Evolutionary conservation across 1,140 invertebrate species (phyloP).

Genomic region (Zaprionus vittiger): DNA sequence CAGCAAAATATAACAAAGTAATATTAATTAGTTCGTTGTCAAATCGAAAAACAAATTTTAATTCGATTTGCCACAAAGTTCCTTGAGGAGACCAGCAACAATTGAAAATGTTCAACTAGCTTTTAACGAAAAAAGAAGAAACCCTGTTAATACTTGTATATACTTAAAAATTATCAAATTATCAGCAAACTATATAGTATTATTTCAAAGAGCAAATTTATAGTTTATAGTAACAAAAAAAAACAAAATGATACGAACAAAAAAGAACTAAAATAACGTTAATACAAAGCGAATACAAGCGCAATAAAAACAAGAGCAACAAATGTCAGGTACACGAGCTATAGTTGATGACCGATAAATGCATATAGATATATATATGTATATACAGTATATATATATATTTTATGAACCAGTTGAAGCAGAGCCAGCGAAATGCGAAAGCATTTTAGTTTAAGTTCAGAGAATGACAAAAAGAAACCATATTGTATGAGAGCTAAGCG

Average conservation of each 20-base stretch:
- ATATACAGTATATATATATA: constrained; percentile 59
- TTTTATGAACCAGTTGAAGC: constrained; percentile 53
- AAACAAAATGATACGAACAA: neutral
- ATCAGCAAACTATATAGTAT: constrained; percentile 44
- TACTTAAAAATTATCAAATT: constrained; percentile 34
- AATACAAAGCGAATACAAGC: constrained; percentile 23
- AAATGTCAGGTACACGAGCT: constrained; percentile 70
- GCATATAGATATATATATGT: constrained; percentile 52
- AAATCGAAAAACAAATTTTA: neutral
- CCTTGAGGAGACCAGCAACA: constrained; percentile 36
- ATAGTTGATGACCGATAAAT: constrained; percentile 51
- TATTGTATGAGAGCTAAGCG: constrained; percentile 37
- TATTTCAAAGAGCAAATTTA: constrained; percentile 64
- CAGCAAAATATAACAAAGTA: constrained; percentile 13
- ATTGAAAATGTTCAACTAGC: constrained; percentile 70
- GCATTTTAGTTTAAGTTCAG: constrained; percentile 31
- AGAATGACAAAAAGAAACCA: constrained; percentile 11
- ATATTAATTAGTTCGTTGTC: constrained; percentile 17
- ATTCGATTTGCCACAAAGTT: constrained; percentile 27
- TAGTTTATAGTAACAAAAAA: constrained; percentile 31
- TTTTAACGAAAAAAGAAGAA: constrained; percentile 30
- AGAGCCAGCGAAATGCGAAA: constrained; percentile 36
- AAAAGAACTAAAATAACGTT: neutral
- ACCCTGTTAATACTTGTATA: constrained; percentile 69
- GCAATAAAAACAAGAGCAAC: constrained; percentile 65